These are phyloP conservation scores for Pseudoatta argentina DNA, from an alignment of 1,140 invertebrate species.

Conservation along the genomic window DNA sequence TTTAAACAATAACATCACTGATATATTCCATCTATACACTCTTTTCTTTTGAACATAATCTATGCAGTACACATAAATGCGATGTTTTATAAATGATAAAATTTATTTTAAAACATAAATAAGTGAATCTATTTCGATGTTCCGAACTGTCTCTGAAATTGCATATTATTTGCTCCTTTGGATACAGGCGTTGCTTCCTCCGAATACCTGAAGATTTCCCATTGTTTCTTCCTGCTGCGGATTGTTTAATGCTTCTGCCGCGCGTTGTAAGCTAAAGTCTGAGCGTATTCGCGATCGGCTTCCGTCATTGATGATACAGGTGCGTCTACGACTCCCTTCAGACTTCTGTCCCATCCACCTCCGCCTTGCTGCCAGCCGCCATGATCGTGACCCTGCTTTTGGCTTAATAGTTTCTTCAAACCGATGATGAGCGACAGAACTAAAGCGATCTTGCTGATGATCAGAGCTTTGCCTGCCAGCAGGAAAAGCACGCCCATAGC, in stretches of 20 bases:
- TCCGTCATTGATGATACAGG: slow-evolving; percentile 82
- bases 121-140: slow-evolving; percentile 27
- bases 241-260: slow-evolving; percentile 65
- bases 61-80: not conserved
- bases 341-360: slow-evolving; percentile 87
- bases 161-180: slow-evolving; percentile 36
- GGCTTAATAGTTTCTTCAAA: slow-evolving; percentile 91
- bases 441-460: slow-evolving; percentile 92
- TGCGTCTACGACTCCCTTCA: slow-evolving; percentile 80
- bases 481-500: slow-evolving; percentile 92
- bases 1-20: not conserved
- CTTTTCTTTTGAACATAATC: not conserved
- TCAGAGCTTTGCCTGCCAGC: slow-evolving; percentile 92
- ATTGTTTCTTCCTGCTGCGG: not conserved
- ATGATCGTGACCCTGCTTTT: slow-evolving; percentile 88
- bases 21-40: not conserved
- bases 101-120: slow-evolving; percentile 19
- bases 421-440: slow-evolving; percentile 92
- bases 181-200: slow-evolving; percentile 45
- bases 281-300: slow-evolving; percentile 85
- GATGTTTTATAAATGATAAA: not conserved
- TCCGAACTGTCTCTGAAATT: slow-evolving; percentile 37
- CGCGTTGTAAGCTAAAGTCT: slow-evolving; percentile 90
- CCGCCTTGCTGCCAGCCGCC: slow-evolving; percentile 86
- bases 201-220: slow-evolving; percentile 34